Percentiles rank a stretch among this genome's conserved stretches.
phyloP scores from a whole-genome alignment of 2,113 vertebrate species.

The Halcyon senegalensis region DNA sequence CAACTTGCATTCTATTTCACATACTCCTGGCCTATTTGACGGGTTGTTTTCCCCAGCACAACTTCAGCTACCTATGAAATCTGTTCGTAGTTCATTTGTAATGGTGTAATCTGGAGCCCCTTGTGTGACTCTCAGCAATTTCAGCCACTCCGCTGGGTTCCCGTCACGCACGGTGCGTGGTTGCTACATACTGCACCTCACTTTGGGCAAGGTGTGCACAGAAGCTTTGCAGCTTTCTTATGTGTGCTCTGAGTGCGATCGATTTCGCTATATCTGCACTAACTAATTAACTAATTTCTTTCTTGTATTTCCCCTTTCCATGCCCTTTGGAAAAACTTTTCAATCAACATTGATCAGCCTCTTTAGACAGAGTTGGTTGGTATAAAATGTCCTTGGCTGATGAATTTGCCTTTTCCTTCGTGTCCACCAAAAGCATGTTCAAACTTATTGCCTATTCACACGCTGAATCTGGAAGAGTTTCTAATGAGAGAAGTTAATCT shows the following conservation, averaged over 20 bases:
- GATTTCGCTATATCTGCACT: too few relatives aligned
- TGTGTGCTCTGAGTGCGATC: background rate
- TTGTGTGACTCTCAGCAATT: background rate
- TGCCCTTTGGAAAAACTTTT: background rate
- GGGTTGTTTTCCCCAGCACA: background rate
- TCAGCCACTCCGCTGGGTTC: background rate
- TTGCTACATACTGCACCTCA: background rate
- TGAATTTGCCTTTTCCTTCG: background rate
- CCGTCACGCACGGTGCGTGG: too few relatives aligned
- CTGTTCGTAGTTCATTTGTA: background rate
- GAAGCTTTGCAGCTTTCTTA: background rate
- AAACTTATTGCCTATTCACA: background rate
- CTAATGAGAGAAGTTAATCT: conserved; percentile 1
- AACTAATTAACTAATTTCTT: background rate
- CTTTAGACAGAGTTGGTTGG: background rate
- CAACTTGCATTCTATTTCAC: background rate
- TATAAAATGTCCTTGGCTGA: background rate
- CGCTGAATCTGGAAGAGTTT: background rate
- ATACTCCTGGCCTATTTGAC: background rate
- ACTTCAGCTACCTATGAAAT: background rate
- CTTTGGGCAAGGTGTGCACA: background rate
- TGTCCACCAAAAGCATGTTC: background rate
- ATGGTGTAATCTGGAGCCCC: background rate
- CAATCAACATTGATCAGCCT: background rate
- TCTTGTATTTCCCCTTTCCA: background rate